Base-by-base conservation (phyloP, 30 jellyfish, hydroid and myxozoan species). In the Chrysaora quinquecirrha region DNA sequence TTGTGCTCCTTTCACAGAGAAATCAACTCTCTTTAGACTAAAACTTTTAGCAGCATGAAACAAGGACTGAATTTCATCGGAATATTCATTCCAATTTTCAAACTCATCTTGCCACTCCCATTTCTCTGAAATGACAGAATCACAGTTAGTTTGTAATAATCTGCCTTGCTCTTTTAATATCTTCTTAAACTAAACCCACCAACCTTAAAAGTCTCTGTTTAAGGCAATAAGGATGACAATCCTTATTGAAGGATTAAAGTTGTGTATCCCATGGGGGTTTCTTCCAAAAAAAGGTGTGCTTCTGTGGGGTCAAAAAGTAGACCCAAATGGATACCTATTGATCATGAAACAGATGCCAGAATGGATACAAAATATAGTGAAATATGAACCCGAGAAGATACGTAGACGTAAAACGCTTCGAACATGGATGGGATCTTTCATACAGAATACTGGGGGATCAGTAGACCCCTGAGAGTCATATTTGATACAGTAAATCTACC, bases 71-170 rank as follows among this genome's bases (percentile, higher is more conserved):
- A 80, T 54, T 11, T 63, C 48, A 30, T 80, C 82, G 16, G 77
- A 63, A 64, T 80, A 85, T 3, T n/a, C 31, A 1, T 38, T 43
- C 96, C 98, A 84, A 43, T 75, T 76, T 1, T 82, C 89, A 29
- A 73, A 73, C 31, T 83, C 96, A 72, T 85, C 85, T 43, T 84
- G 84, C 90, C 86, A 91, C 24, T 82, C 75, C 85, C 90, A 91
- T 3, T 24, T 80, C 18, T 75, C 95, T 83, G 34, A 19, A 52
- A 52, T 10, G 7, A 52, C 9, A 19, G 19, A 10, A 3, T 10
- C 29, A 52, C 16, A 43, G 9, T 43, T 9, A 43, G 58, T 16
- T 6, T 16, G 58, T 9, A 9, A 16, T 6, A 16, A 43, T n/a
- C n/a, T n/a, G n/a, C n/a, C n/a, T n/a, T n/a, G n/a, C n/a, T n/a